Evolutionary conservation across 2,888 invertebrate genomes (phyloP), one percentile per base, ranked within the genome.

Genomic region (Trimorus sp.): DNA sequence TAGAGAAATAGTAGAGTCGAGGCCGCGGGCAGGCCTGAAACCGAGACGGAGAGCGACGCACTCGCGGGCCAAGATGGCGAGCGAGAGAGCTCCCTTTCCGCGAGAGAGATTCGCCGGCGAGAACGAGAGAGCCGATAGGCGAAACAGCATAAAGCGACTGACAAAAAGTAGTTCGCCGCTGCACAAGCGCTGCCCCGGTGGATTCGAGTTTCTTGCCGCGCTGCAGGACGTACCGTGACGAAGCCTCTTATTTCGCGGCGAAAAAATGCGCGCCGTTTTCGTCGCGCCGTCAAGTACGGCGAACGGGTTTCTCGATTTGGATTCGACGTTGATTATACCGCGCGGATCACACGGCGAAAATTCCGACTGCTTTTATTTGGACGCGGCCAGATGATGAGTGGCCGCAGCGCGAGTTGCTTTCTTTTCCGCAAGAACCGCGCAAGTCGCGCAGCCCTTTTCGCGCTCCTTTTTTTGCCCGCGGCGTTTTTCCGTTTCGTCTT

Each of bases 161-260:
- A 85, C 90, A 89, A 90, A 90, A 90, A 90, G 89, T 89, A 88
- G 89, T 88, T 90, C 87, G 88, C 85, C 85, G 86, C 81, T 88
- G 87, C 85, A 85, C 85, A 84, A 85, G 85, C 86, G 78, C 83
- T 84, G 80, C n/a, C 69, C 77, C 69, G 79, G 48, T 78, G 82
- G 82, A 84, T 83, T 84, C 84, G 82, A 84, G 82, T 84, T 84
- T 83, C 82, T 84, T 82, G 73, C 79, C 66, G 65, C 74, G 69
- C 78, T 75, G 40, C 79, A 62, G 62, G 82, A 84, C 79, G 74
- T 79, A 79, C 79, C 77, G 76, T 80, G 80, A 83, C 81, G 78
- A 76, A 83, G 79, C 79, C 83, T 79, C 81, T 83, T 79, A 81
- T 78, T 81, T 79, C 68, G 82, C 76, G 56, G 71, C 53, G 81